Evolutionary conservation across 1,140 invertebrate species (phyloP).

Genomic region (Lerema accius): DNA sequence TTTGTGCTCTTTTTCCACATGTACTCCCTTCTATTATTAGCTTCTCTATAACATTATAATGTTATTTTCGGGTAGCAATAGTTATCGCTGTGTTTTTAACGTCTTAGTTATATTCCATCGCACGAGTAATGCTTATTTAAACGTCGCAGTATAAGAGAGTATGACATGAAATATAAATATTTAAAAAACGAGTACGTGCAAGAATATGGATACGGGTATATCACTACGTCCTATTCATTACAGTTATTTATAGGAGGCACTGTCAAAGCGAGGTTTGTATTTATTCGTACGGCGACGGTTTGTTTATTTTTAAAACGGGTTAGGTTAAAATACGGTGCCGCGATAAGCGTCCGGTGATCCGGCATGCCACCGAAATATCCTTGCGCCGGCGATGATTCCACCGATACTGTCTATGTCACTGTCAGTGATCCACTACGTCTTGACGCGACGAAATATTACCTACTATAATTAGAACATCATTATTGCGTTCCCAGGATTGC

Average conservation of each 20-base stretch:
- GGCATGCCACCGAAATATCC: constrained; percentile 57
- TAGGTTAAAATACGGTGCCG: constrained; percentile 66
- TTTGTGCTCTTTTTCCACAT: constrained; percentile 43
- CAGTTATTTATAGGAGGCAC: constrained; percentile 77
- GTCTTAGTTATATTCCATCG: constrained; percentile 18
- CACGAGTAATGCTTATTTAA: constrained; percentile 31
- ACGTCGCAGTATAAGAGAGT: constrained; percentile 18
- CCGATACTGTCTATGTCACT: constrained; percentile 60
- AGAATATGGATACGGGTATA: constrained; percentile 72
- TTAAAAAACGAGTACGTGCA: constrained; percentile 68
- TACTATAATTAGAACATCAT: constrained; percentile 68
- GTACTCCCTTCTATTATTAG: constrained; percentile 29
- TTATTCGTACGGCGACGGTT: constrained; percentile 71
- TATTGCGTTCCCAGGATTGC: constrained; percentile 49
- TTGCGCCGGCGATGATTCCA: constrained; percentile 47
- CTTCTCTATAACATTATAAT: constrained; percentile 12
- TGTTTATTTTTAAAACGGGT: constrained; percentile 79
- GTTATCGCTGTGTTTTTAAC: constrained; percentile 13
- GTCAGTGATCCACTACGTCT: constrained; percentile 55
- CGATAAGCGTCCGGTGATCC: constrained; percentile 68
- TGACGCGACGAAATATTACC: constrained; percentile 65
- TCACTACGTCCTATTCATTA: constrained; percentile 77
- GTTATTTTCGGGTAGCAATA: not conserved
- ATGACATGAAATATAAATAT: constrained; percentile 67
- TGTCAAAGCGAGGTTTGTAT: constrained; percentile 74